Conservation (phyloP, 2,797 vertebrate genomes). For the Hydrocynus forskahlii region DNA sequence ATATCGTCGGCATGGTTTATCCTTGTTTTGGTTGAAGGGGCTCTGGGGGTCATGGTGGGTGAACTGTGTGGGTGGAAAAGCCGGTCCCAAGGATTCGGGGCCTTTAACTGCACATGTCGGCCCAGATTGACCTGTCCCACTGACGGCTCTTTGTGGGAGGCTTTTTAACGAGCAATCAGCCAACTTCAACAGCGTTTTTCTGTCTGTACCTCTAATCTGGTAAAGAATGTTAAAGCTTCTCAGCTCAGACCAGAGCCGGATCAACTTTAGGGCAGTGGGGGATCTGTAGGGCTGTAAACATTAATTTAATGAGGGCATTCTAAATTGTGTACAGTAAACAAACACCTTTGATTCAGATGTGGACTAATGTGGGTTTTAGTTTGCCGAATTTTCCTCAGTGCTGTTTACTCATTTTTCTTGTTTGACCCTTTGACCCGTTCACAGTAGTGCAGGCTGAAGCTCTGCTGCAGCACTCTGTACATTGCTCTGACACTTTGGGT, state of each 20-base stretch:
- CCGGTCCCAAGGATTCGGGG: neutral
- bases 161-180: slow-evolving; percentile 77
- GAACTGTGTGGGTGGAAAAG: neutral
- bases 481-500: too few species aligned
- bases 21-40: neutral
- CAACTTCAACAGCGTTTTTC: slow-evolving; percentile 64
- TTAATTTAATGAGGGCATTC: too few species aligned
- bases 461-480: too few species aligned
- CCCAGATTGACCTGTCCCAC: slow-evolving; percentile 61
- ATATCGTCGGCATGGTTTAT: neutral
- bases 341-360: too few species aligned
- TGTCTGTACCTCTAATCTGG: slow-evolving; percentile 69
- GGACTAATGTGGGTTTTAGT: too few species aligned
- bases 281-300: neutral
- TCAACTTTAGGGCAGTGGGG: neutral
- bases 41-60: neutral
- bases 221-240: slow-evolving; percentile 71
- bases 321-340: too few species aligned
- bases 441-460: too few species aligned
- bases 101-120: slow-evolving; percentile 54
- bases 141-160: slow-evolving; percentile 64
- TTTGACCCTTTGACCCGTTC: too few species aligned
- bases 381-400: too few species aligned
- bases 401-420: too few species aligned
- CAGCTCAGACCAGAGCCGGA: slow-evolving; percentile 29